Evolutionary conservation across 2,113 vertebrate species (phyloP).

Genomic region (Willisornis vidua): DNA sequence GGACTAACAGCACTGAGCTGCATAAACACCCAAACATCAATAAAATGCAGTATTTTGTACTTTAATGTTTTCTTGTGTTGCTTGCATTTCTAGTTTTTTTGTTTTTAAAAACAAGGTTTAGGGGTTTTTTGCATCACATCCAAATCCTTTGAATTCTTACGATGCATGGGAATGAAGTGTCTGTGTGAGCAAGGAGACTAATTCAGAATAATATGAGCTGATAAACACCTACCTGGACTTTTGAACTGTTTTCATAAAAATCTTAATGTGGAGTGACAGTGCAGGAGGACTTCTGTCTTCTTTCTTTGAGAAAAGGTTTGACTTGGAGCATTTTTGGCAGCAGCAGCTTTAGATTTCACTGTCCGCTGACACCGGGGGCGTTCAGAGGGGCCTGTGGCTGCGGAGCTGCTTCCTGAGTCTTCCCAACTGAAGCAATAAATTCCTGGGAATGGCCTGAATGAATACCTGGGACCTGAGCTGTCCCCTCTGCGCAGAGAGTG

Average conservation of each 20-base stretch:
- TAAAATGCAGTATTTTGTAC: conserved; percentile 31
- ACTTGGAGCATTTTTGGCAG: not conserved
- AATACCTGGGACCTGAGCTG: not conserved
- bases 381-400: not conserved
- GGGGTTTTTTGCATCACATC: rapidly evolving
- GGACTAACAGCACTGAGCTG: not conserved
- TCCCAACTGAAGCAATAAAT: conserved; percentile 1
- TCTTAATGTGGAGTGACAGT: not conserved
- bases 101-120: not conserved
- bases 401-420: not conserved
- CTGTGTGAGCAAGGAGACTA: not conserved
- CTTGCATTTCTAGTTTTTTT: not conserved
- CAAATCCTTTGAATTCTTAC: not conserved
- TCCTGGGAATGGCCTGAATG: not conserved
- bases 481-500: rapidly evolving
- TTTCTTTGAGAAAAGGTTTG: not conserved
- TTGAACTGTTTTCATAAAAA: not conserved
- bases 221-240: not conserved
- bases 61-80: not conserved
- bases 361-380: not conserved
- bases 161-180: not conserved
- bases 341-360: not conserved
- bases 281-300: not conserved
- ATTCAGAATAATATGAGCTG: not conserved
- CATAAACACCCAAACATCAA: not conserved